Base-by-base conservation (phyloP, 2,797 vertebrate species). In the Takifugu rubripes region DNA sequence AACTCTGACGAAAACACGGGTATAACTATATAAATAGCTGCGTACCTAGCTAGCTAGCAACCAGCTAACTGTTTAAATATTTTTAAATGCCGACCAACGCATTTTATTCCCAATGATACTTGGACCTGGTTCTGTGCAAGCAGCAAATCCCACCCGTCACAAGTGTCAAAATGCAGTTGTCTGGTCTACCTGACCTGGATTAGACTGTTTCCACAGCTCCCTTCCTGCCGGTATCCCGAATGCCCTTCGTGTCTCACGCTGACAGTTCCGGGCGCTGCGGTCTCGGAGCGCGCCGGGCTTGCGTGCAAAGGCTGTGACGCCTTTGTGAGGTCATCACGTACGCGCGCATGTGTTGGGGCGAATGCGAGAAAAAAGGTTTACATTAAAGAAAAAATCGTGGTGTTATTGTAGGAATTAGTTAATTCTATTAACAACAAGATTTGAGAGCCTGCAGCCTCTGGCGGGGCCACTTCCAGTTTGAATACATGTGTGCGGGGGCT, bases 241-340 rank as follows among this genome's bases (percentile, higher is more conserved):
- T 82, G 87, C 59, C 87, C 87, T 89, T 86, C 84, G 74, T 64
- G 47, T 66, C 75, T 83, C 71, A 79, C 70, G 75, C 77, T 80
- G 82, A 86, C 85, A 85, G 76, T 56, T 63, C 43, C 25, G 44
- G 27, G 42, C 56, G 57, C 52, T 4, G 24, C 59, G 44, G 26
- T 5, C 42, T 43, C 31, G 31, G 43, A 59, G 73, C 43, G 2
- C 45, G 54, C 33, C 29, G 56, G 66, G 73, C 59, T 66, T 9
- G 36, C 8, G 25, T 15, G 58, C n/a, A 14, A 12, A 44, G 6
- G 43, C 14, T 3, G 43, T 44, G 14, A 44, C 43, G 43, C 16
- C 43, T 16, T 8, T 3, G 43, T 44, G 14, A 44, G 14, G 43
- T 44, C 43, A 44, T 8, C 14, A 5, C 43, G 43, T 8, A 33